A percentile compares a stretch with the other conserved stretches of the same genome.
Evolutionary conservation across 1,140 invertebrate species (phyloP).

Genomic region (Rhagoletis zephyria): DNA sequence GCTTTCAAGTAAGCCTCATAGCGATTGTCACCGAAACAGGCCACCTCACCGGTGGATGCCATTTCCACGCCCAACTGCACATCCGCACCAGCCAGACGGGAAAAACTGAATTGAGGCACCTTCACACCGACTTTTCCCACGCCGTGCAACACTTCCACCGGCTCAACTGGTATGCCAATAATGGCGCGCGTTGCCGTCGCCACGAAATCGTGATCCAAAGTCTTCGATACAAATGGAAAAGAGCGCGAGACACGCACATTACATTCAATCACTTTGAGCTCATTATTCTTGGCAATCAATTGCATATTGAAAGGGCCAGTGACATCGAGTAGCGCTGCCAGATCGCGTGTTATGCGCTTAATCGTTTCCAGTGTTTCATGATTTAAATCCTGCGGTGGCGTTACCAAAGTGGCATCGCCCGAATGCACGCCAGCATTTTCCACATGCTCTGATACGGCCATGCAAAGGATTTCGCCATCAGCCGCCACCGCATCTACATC

Average conservation of each 20-base stretch:
- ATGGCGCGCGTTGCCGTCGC: conserved; percentile 95
- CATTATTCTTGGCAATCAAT: conserved; percentile 98
- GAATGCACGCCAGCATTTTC: conserved; percentile 99
- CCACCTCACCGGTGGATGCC: conserved; percentile 99
- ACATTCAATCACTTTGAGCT: conserved; percentile 98
- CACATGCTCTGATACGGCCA: conserved; percentile 98
- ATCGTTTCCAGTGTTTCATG: conserved; percentile 92
- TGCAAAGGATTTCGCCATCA: conserved; percentile 92
- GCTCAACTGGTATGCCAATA: conserved; percentile 87
- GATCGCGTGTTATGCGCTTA: conserved; percentile 87
- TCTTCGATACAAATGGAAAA: conserved; percentile 99
- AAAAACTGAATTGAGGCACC: conserved; percentile 98
- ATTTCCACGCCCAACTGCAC: conserved; percentile 98
- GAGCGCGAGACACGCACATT: conserved; percentile 97
- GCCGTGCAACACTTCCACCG: conserved; percentile 87
- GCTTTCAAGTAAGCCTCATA: conserved; percentile 99
- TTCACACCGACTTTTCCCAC: conserved; percentile 92
- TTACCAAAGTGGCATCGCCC: conserved; percentile 97
- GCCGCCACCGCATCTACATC: conserved; percentile 98
- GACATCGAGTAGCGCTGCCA: conserved; percentile 92
- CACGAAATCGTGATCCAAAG: conserved; percentile 96
- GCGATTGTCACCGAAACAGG: conserved; percentile 98
- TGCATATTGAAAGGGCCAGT: conserved; percentile 99
- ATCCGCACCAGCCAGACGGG: conserved; percentile 94
- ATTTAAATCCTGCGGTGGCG: conserved; percentile 98